A percentile compares a stretch with the other conserved stretches of the same genome.
Evolutionary conservation across 2,113 vertebrate species (phyloP).

Genomic region (Rhabdomys dilectus): DNA sequence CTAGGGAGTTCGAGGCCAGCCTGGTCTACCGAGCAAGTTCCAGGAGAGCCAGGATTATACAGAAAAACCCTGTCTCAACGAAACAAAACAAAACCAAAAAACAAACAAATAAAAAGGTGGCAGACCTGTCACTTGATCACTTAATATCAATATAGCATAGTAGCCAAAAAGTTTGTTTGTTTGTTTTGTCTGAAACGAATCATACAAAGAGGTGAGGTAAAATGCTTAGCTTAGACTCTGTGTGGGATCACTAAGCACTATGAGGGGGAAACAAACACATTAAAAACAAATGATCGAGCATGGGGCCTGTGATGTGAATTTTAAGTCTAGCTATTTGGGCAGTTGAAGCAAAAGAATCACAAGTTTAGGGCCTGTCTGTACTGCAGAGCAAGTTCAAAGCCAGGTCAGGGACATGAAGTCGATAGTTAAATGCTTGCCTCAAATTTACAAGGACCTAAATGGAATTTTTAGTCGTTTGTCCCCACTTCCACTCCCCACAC

Average conservation of each 20-base stretch:
- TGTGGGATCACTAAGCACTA: background rate
- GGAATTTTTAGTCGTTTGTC: background rate
- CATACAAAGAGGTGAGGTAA: background rate
- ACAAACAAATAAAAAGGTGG: background rate
- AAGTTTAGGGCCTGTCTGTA: background rate
- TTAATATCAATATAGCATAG: background rate
- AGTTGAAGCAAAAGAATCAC: background rate
- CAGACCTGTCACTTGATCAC: background rate
- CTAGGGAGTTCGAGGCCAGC: too few species aligned
- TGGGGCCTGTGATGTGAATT: too few species aligned
- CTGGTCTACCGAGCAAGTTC: too few species aligned
- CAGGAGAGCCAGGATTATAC: background rate
- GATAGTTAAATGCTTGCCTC: background rate
- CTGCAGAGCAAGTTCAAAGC: background rate
- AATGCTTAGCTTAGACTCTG: background rate
- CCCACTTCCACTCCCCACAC: background rate
- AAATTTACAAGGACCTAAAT: background rate
- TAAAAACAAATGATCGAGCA: background rate
- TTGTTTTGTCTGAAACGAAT: background rate
- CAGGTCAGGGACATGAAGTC: background rate
- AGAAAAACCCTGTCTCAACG: background rate
- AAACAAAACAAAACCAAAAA: background rate
- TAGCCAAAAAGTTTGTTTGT: background rate
- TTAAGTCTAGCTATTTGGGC: background rate
- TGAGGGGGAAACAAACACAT: background rate